Base-by-base conservation (phyloP, 2,888 invertebrate genomes). In the Phyllotreta striolata region DNA sequence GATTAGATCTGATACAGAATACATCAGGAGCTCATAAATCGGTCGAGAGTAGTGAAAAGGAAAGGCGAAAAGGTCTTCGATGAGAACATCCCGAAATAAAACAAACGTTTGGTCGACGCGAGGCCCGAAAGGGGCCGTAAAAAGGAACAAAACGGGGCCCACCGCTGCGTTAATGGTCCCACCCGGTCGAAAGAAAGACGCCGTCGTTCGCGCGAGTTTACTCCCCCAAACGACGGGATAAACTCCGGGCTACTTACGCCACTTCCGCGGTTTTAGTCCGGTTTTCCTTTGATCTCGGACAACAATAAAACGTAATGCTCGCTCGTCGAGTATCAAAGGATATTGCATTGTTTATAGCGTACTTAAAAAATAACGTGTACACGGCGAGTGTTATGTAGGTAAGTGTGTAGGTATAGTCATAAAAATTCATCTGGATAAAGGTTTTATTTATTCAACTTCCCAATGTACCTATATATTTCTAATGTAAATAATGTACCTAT, bases 111-210 rank as follows among this genome's bases (percentile, higher is more conserved):
- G n/a, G 49, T 58, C 41, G 24, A 4, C 24, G 24, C 24, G 24
- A 24, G 24, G 24, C 24, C 24, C 24, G 24, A 24, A 24, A 24
- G 24, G 24, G 24, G 24, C 24, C 24, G 24, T 24, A 24, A 24
- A 24, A 24, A 24, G 24, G 24, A 24, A 24, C 24, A 24, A 24
- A 24, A 24, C 24, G 24, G 24, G 24, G 2, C 24, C 62, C 46
- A 60, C 62, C 64, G 43, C 62, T 49, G 55, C 40, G 66, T 63
- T 66, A 66, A 68, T 66, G 66, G 63, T 60, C 46, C 61, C 65
- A 24, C 24, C 58, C 61, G 52, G 63, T 62, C 59, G 51, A 67
- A 65, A 59, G 63, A 67, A 66, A 60, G 63, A 67, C 62, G 63
- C 63, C 58, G 35, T 24, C 35, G 58, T 58, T 58, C 58, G 41